Base-by-base conservation (phyloP, 64 coral and sea anemone genomes). In the Montipora efflorescens region DNA sequence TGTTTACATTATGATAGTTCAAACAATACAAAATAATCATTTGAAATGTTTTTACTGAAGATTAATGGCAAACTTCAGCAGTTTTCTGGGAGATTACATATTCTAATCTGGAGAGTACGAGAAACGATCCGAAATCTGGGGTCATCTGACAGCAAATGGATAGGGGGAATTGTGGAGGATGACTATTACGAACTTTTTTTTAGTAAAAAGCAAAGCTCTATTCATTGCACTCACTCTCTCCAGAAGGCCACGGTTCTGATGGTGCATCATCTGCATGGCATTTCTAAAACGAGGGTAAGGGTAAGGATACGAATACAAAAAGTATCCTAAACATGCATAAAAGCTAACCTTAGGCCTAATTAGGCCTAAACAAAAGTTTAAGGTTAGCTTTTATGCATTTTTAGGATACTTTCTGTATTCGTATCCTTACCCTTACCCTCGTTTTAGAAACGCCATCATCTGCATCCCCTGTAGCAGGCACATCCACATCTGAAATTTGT, bases 161-260 rank as follows among this genome's bases (percentile, higher is more conserved):
- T 4, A 1, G 67, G 67, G 9, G 67, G 67, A 21, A 71, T 71
- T 71, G 67, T 71, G 67, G 20, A 21, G 67, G 67, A 71, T 21
- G 67, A 7, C 67, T 71, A 21, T 71, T 71, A 71, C 15, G 67
- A 71, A 71, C 52, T 71, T 71, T 71, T 71, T 71, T 71, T 19
- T 55, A 19, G 67, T 71, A 71, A 71, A 71, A 71, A 71, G 67
- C 67, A 71, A 71, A 71, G 67, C 67, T 71, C 16, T 71, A 15
- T 71, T 71, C 67, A 71, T 71, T 71, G 16, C 67, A 71, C 67
- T 71, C 67, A 71, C 67, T 71, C 67, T 71, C 67, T 71, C 67
- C 67, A 71, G 67, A 71, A 71, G 67, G 67, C 67, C 67, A 2
- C 15, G 67, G 67, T 21, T 71, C 67, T 71, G 67, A 16, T 71